phyloP scores from a whole-genome alignment of 2,888 invertebrate genomes.

The Lasioglossum leucozonium region DNA sequence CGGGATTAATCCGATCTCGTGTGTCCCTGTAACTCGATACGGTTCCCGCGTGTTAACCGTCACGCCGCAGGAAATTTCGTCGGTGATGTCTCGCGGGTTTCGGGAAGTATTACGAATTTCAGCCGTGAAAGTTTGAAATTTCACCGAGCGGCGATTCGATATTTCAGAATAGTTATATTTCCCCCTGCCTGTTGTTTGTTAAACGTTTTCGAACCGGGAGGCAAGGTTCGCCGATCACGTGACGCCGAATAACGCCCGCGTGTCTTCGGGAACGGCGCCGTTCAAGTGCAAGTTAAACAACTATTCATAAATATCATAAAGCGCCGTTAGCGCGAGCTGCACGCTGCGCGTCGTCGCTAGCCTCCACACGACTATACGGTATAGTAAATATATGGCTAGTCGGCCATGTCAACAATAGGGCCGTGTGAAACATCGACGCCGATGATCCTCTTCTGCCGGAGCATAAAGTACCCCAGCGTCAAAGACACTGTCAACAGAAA shows the following conservation, averaged over 20 bases:
- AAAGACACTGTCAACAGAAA: constrained; percentile 40
- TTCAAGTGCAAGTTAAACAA: constrained; percentile 75
- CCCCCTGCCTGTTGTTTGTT: neutral
- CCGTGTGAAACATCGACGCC: constrained; percentile 56
- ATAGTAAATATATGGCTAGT: constrained; percentile 69
- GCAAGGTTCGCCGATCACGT: neutral
- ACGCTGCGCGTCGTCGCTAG: constrained; percentile 47
- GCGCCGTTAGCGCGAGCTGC: constrained; percentile 64
- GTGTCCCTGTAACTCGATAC: constrained; percentile 27
- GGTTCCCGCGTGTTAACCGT: constrained; percentile 11
- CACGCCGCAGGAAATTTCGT: constrained; percentile 25
- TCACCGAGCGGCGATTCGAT: neutral
- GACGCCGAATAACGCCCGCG: neutral
- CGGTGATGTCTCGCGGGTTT: constrained; percentile 24
- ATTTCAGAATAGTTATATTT: constrained; percentile 30
- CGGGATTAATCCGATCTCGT: constrained; percentile 8
- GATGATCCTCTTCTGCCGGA: constrained; percentile 56
- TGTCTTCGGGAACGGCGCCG: constrained; percentile 49
- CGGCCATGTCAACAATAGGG: constrained; percentile 48
- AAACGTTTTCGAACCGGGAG: neutral
- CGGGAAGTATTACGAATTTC: constrained; percentile 29
- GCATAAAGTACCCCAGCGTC: constrained; percentile 34
- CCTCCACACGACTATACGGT: constrained; percentile 37
- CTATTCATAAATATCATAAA: constrained; percentile 75
- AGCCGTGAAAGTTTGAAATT: constrained; percentile 48